phyloP scores from a whole-genome alignment of 1,140 invertebrate species.

The Augochlora pura region DNA sequence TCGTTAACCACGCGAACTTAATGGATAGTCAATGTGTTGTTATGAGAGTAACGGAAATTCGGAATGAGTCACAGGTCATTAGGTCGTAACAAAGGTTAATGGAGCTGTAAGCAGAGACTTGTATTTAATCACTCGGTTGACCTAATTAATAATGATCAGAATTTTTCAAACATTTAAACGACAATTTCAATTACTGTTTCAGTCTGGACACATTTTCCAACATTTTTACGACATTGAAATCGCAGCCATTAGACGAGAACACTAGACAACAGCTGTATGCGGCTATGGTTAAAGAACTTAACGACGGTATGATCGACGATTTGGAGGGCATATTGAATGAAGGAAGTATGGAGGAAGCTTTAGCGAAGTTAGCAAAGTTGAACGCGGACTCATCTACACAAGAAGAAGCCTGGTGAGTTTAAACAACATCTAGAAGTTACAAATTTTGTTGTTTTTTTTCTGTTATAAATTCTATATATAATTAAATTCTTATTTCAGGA shows the following conservation, averaged over 20 bases:
- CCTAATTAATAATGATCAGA: not conserved
- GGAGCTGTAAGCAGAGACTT: not conserved
- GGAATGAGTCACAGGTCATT: not conserved
- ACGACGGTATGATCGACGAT: conserved; percentile 54
- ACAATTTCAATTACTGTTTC: conserved; percentile 33
- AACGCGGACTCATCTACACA: conserved; percentile 32
- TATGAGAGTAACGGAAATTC: not conserved
- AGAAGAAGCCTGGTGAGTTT: conserved; percentile 61
- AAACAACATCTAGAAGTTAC: not conserved
- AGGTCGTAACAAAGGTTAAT: not conserved
- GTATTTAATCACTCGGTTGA: not conserved
- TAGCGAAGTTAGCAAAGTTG: conserved; percentile 59
- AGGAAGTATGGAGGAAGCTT: conserved; percentile 50
- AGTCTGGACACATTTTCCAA: conserved; percentile 65
- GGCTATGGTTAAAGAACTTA: conserved; percentile 59
- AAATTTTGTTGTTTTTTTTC: conserved; percentile 9
- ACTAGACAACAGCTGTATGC: conserved; percentile 57
- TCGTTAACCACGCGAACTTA: too few species aligned
- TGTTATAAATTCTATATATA: too few species aligned
- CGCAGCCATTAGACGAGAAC: conserved; percentile 21
- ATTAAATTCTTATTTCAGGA: conserved; percentile 58
- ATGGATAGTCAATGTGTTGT: not conserved
- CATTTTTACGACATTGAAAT: conserved; percentile 60
- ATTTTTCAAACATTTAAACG: not conserved
- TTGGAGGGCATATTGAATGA: conserved; percentile 60